Percentiles rank a stretch among this genome's conserved stretches.
Conservation (phyloP, 2,797 vertebrate genomes). For the Eospalax fontanierii region DNA sequence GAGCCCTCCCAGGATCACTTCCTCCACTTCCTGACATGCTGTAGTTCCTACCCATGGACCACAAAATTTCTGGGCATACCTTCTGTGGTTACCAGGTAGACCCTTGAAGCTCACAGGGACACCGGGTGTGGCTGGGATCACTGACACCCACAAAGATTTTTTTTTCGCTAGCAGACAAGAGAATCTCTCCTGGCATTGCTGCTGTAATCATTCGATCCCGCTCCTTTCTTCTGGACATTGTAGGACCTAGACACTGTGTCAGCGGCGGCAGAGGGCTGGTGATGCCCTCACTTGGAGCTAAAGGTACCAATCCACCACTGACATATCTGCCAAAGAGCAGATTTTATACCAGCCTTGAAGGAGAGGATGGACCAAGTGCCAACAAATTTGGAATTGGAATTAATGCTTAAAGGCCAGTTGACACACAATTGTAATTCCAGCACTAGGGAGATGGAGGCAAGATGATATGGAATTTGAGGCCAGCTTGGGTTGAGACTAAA, state of each 20-base stretch:
- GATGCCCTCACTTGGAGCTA: neutral
- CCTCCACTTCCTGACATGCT: neutral
- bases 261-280: neutral
- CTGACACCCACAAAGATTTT: accelerated
- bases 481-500: neutral
- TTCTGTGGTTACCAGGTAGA: constrained; percentile 63
- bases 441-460: neutral
- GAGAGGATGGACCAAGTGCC: too few species aligned
- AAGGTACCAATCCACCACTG: accelerated
- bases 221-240: neutral
- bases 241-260: neutral
- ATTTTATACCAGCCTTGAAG: neutral
- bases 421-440: neutral
- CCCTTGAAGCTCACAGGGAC: constrained; percentile 21
- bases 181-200: neutral
- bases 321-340: neutral
- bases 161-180: neutral
- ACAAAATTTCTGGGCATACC: constrained; percentile 50
- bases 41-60: neutral
- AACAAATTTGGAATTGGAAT: neutral
- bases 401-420: neutral
- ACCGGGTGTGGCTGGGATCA: neutral
- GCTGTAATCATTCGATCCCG: accelerated
- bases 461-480: neutral
- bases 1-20: neutral